phyloP scores from a whole-genome alignment of 35 echinoderm and acorn worm species.

The Amphiura filiformis region DNA sequence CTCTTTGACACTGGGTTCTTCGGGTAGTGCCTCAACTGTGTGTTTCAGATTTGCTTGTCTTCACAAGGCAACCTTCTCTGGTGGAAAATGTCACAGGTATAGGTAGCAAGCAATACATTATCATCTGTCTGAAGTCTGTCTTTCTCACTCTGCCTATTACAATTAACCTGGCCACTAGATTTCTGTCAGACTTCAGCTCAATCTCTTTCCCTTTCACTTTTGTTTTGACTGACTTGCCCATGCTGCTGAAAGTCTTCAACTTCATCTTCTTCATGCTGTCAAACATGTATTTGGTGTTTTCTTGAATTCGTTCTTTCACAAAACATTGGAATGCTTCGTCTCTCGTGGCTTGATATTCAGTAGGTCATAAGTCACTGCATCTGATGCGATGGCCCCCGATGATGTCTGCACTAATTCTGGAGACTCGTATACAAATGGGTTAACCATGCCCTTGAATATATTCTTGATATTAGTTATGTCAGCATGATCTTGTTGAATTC shows the following conservation, averaged over 20 bases:
- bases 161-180: slow-evolving; percentile 37
- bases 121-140: slow-evolving; percentile 35
- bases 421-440: slow-evolving; percentile 35
- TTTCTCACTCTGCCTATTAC: slow-evolving; percentile 37
- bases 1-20: slow-evolving; percentile 26
- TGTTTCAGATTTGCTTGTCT: slow-evolving; percentile 52
- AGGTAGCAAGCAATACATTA: slow-evolving; percentile 41
- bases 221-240: slow-evolving; percentile 13
- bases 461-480: slow-evolving; percentile 23
- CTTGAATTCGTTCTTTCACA: slow-evolving; percentile 29
- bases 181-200: slow-evolving; percentile 33
- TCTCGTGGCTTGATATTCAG: slow-evolving; percentile 9
- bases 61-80: slow-evolving; percentile 51
- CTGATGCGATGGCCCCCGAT: slow-evolving; percentile 20
- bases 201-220: slow-evolving; percentile 45
- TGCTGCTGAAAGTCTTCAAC: slow-evolving; percentile 40
- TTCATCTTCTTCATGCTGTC: slow-evolving; percentile 8
- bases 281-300: slow-evolving; percentile 21
- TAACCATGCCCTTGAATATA: slow-evolving; percentile 22
- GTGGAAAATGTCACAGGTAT: slow-evolving; percentile 53
- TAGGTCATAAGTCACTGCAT: slow-evolving; percentile 18
- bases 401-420: slow-evolving; percentile 15
- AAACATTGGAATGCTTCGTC: slow-evolving; percentile 26
- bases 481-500: slow-evolving; percentile 15
- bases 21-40: slow-evolving; percentile 15